phyloP scores from a whole-genome alignment of 2,888 invertebrate genomes.

The Clostera curtula region DNA sequence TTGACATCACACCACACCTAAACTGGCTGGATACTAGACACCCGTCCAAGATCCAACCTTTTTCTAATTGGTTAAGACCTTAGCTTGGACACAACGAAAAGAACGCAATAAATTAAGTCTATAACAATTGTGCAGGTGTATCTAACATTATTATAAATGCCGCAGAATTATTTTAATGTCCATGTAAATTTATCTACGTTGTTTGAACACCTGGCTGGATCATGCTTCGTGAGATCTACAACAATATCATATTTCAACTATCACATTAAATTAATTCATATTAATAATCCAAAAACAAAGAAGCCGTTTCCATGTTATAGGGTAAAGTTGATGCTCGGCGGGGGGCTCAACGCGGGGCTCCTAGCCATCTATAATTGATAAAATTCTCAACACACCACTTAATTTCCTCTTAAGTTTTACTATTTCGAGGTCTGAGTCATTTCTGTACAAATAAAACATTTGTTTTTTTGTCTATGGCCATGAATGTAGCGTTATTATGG shows the following conservation, averaged over 20 bases:
- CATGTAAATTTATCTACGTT: constrained; percentile 16
- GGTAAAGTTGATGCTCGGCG: constrained; percentile 27
- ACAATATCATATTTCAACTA: constrained; percentile 24
- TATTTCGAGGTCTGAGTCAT: constrained; percentile 41
- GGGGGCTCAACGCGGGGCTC: constrained; percentile 32
- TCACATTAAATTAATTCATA: constrained; percentile 20
- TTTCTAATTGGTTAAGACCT: too few relatives aligned
- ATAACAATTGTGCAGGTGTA: not conserved
- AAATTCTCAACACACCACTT: constrained; percentile 57
- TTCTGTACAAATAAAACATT: constrained; percentile 26
- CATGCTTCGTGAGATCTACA: constrained; percentile 13
- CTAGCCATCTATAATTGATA: constrained; percentile 53
- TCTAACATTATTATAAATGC: constrained; percentile 1
- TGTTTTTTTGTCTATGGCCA: constrained; percentile 14
- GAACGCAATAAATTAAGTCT: constrained; percentile 1
- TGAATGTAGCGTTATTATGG: too few relatives aligned
- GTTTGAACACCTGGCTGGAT: constrained; percentile 20
- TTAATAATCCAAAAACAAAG: constrained; percentile 22
- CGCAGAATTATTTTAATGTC: constrained; percentile 19
- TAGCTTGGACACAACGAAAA: too few relatives aligned
- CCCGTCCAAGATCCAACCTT: too few relatives aligned
- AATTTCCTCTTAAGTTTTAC: constrained; percentile 48
- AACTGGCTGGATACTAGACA: too few relatives aligned
- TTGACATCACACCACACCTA: too few relatives aligned
- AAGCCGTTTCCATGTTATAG: constrained; percentile 29